These are phyloP conservation scores for Enteromius argenteus DNA, from an alignment of 2,797 vertebrate species.

Conservation along the genomic window DNA sequence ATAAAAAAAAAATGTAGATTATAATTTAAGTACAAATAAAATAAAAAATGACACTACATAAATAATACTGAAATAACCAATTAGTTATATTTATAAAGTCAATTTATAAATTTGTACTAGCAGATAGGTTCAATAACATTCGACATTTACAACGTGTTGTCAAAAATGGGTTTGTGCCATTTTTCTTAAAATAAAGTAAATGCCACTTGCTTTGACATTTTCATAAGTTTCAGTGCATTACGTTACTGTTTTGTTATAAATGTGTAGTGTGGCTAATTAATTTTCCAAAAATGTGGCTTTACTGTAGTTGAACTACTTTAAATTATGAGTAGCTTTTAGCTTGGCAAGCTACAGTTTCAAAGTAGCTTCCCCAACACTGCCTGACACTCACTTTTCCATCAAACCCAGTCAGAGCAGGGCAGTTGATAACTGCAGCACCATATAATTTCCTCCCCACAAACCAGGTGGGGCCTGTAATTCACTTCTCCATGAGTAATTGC, in stretches of 20 bases:
- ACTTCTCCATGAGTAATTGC: constrained; percentile 69
- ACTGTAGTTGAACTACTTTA: constrained; percentile 4
- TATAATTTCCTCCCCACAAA: constrained; percentile 76
- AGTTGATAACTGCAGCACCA: constrained; percentile 74
- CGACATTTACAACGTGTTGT: background rate
- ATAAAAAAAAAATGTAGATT: no score
- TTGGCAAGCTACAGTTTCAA: background rate
- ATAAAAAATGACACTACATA: background rate
- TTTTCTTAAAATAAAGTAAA: background rate
- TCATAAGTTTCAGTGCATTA: background rate
- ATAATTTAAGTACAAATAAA: background rate
- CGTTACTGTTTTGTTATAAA: background rate
- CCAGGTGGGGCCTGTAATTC: constrained; percentile 63
- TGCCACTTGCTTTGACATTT: background rate
- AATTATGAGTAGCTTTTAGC: constrained; percentile 1
- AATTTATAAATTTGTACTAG: background rate
- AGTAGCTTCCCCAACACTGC: constrained; percentile 46
- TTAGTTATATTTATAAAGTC: background rate
- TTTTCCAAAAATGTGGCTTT: background rate
- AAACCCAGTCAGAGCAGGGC: constrained; percentile 68
- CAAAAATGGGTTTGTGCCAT: background rate
- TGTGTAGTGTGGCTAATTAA: background rate
- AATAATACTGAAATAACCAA: background rate
- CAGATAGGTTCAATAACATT: background rate
- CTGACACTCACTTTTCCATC: constrained; percentile 62